A percentile compares a stretch with the other conserved stretches of the same genome.
Conservation (phyloP, 2,113 vertebrate genomes). For the Setophaga kirtlandii region DNA sequence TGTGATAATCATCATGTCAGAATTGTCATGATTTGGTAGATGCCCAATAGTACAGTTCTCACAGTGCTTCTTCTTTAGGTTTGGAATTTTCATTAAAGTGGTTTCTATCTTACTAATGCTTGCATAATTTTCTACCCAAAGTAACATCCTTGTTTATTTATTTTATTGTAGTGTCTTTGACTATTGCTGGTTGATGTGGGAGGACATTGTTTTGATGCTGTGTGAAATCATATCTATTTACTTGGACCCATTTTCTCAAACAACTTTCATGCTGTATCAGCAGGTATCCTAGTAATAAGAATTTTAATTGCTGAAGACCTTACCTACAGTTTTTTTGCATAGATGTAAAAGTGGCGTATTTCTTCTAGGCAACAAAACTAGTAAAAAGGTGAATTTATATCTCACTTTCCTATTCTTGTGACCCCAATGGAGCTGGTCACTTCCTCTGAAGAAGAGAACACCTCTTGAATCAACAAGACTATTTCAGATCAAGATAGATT, state of each 20-base stretch:
- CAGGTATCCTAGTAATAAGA: not conserved
- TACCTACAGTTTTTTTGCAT: not conserved
- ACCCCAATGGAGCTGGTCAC: not conserved
- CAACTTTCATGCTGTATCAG: not conserved
- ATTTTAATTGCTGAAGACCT: not conserved
- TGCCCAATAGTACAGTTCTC: not conserved
- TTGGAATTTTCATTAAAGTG: not conserved
- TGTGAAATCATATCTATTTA: not conserved
- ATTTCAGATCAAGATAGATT: not conserved
- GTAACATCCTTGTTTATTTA: not conserved
- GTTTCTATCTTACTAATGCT: not conserved
- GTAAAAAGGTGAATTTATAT: not conserved
- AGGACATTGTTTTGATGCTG: not conserved
- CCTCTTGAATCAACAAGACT: not conserved
- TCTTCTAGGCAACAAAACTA: not conserved
- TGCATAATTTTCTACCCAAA: not conserved
- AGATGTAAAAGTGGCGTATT: not conserved
- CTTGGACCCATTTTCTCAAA: not conserved
- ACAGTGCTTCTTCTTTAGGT: not conserved
- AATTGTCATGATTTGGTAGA: not conserved
- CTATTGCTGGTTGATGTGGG: not conserved
- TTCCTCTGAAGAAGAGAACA: not conserved
- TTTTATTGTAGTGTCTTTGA: not conserved
- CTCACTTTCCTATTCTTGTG: not conserved
- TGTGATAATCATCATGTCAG: not conserved